Conservation (phyloP, 2,113 vertebrate genomes). For the Lycaon pictus region DNA sequence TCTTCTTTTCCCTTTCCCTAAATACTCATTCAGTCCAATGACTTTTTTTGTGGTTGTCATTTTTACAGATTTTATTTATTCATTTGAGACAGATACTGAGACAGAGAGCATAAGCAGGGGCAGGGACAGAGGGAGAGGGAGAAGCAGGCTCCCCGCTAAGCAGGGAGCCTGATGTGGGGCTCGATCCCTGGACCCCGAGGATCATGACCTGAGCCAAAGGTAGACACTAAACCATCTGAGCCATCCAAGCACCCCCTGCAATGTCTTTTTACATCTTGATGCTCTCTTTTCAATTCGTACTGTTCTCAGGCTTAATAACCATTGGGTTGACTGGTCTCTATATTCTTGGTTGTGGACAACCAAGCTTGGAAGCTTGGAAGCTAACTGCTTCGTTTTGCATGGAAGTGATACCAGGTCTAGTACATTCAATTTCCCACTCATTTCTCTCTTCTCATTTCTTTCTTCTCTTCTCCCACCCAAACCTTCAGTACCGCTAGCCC, state of each 20-base stretch:
- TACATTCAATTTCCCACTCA: background rate
- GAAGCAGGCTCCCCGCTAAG: too few relatives aligned
- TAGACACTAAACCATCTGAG: too few relatives aligned
- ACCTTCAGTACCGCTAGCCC: background rate
- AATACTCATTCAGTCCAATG: background rate
- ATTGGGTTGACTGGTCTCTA: background rate
- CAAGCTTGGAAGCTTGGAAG: background rate
- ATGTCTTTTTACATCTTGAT: background rate
- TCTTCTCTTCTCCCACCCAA: background rate
- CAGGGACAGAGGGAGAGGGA: too few relatives aligned
- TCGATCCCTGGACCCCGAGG: too few relatives aligned
- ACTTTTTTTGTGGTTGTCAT: too few relatives aligned
- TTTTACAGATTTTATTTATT: too few relatives aligned
- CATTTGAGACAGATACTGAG: too few relatives aligned
- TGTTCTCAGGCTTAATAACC: background rate
- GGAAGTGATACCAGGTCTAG: background rate
- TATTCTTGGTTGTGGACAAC: background rate
- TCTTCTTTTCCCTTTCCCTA: background rate
- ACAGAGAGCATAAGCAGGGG: too few relatives aligned
- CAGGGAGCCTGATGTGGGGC: too few relatives aligned
- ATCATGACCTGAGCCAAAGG: too few relatives aligned
- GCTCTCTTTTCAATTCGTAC: background rate
- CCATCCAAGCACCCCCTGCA: too few relatives aligned
- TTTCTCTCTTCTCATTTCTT: background rate
- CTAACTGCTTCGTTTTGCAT: background rate